These are phyloP conservation scores for Lycaena phlaeas DNA, from an alignment of 2,888 invertebrate genomes.

Conservation along the genomic window DNA sequence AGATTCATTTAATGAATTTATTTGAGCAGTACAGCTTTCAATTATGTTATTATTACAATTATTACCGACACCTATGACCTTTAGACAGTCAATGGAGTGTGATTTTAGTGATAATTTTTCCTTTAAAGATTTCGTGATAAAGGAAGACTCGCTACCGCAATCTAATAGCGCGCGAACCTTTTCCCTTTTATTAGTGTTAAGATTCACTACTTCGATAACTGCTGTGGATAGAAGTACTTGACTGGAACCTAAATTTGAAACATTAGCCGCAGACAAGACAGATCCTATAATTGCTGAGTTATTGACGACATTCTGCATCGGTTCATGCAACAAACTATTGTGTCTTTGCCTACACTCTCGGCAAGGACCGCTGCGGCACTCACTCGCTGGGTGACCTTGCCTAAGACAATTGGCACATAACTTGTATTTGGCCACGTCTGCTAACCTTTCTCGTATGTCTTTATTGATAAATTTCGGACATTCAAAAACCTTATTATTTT, in stretches of 20 bases:
- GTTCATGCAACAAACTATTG: background rate
- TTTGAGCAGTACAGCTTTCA: background rate
- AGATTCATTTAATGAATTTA: background rate
- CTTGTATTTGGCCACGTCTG: slow-evolving; percentile 15
- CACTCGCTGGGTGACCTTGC: slow-evolving; percentile 16
- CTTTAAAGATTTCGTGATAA: slow-evolving; percentile 16
- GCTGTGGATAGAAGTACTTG: slow-evolving; percentile 18
- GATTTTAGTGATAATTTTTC: slow-evolving; percentile 14
- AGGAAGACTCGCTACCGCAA: slow-evolving; percentile 16
- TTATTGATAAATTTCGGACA: slow-evolving; percentile 14
- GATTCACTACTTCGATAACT: slow-evolving; percentile 18
- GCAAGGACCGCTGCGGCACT: slow-evolving; percentile 24
- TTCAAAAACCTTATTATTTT: slow-evolving; percentile 16
- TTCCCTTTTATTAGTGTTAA: slow-evolving; percentile 9
- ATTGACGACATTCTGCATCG: background rate
- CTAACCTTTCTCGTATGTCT: background rate
- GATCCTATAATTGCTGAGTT: background rate
- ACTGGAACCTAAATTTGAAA: background rate
- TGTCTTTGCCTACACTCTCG: slow-evolving; percentile 22
- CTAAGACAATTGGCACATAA: slow-evolving; percentile 21
- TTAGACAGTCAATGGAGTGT: slow-evolving; percentile 12
- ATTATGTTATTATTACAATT: background rate
- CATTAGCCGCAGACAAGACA: background rate
- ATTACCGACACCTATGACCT: slow-evolving; percentile 13
- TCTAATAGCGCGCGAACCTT: slow-evolving; percentile 11